Base-by-base conservation (phyloP, 2,888 invertebrate species). In the Malachius bipustulatus region DNA sequence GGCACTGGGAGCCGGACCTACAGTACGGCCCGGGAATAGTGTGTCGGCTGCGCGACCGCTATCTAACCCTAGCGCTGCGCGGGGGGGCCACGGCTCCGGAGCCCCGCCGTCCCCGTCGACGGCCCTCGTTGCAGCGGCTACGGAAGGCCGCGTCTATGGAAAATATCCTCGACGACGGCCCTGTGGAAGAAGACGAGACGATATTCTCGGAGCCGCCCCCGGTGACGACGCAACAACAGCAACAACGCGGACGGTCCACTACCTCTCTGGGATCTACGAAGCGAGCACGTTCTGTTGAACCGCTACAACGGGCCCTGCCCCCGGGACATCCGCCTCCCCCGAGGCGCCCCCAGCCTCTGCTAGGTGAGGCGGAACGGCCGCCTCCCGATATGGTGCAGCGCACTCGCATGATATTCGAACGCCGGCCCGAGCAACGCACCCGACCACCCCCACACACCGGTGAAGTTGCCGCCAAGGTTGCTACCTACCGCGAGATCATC, bases 1-100 rank as follows among this genome's bases (percentile, higher is more conserved):
- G 36, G 16, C 30, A 35, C 27, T 32, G 36, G 33, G 40, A 43
- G 40, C 87, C 87, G 62, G 89, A 89, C 58, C 66, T 89, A 38
- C 79, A 82, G 56, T 89, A 90, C 66, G 90, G 90, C 1, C 90
- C 90, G 34, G 89, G 90, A 38, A 89, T 90, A 55, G 90, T 90
- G 26, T 85, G 83, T 55, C 82, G 82, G 51, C 71, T 90, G 47
- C 79, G 84, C 58, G 83, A 84, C 56, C 80, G 85, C 56, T 90
- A 89, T 60, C 71, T 90, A 43, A 85, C 82, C 59, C 70, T 89
- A 45, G 84, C 89, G 6, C 64, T 88, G 42, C 71, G 87, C n/a
- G 73, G 75, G 27, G 73, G 71, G 48, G 64, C 59, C 45, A 63
- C 62, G 37, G n/a, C n/a, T n/a, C n/a, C n/a, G n/a, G n/a, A n/a